These are phyloP conservation scores for Solea solea DNA, from an alignment of 2,113 vertebrate genomes.

Conservation along the genomic window DNA sequence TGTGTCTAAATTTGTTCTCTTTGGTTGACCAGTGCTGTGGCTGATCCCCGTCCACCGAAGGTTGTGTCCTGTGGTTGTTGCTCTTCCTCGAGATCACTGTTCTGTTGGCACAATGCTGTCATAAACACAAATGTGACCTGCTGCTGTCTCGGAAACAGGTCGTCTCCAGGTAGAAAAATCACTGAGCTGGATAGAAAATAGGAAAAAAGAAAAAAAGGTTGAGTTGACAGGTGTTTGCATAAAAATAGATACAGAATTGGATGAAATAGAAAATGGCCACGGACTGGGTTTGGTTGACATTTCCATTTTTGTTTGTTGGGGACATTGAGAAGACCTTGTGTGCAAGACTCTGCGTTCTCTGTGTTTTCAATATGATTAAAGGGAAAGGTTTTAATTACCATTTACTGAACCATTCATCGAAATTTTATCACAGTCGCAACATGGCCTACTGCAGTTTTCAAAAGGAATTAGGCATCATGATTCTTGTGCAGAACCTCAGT, in stretches of 20 bases:
- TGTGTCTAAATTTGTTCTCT: constrained; percentile 30
- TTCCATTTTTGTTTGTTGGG: constrained; percentile 4
- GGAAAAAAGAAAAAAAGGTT: constrained; percentile 13
- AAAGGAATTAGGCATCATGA: no score
- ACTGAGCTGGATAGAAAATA: constrained; percentile 24
- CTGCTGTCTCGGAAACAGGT: constrained; percentile 16
- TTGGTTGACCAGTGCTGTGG: not conserved
- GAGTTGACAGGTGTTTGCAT: constrained; percentile 24
- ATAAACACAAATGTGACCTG: constrained; percentile 57
- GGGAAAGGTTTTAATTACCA: no score
- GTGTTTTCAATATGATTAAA: no score
- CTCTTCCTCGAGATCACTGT: constrained; percentile 30
- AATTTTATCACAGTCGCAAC: no score
- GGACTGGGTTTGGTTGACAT: constrained; percentile 37
- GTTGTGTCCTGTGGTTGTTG: constrained; percentile 50
- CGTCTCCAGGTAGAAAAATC: constrained; percentile 44
- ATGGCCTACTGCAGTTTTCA: no score
- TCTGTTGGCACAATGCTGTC: constrained; percentile 23
- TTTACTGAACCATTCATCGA: no score
- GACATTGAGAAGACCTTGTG: not conserved
- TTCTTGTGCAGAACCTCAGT: no score
- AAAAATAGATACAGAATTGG: constrained; percentile 14
- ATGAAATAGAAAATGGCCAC: not conserved
- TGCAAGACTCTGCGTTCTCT: no score
- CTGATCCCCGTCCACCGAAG: constrained; percentile 31